Conservation (phyloP, 1,140 invertebrate species). For the Drosophila mauritiana region DNA sequence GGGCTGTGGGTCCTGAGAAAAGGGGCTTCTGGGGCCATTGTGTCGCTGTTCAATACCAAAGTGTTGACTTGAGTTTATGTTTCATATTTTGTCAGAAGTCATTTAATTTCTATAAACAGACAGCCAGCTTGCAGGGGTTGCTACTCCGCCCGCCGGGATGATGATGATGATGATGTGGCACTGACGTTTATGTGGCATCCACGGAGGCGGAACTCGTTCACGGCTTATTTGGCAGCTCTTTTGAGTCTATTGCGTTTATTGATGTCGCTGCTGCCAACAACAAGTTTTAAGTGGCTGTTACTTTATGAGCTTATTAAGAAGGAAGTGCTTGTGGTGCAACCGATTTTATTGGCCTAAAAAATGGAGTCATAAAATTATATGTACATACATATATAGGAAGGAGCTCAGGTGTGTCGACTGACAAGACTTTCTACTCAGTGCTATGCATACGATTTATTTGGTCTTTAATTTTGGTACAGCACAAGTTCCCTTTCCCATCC, state of each 20-base stretch:
- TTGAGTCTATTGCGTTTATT: constrained; percentile 18
- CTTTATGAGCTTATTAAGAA: constrained; percentile 48
- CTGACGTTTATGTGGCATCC: constrained; percentile 47
- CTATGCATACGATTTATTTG: constrained; percentile 6
- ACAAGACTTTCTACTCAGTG: constrained; percentile 28
- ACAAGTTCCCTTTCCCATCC: neutral
- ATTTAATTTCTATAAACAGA: constrained; percentile 45
- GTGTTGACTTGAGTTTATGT: constrained; percentile 47
- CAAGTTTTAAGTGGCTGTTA: constrained; percentile 52
- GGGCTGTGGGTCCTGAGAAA: constrained; percentile 6
- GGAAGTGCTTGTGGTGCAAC: constrained; percentile 25
- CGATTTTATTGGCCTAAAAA: constrained; percentile 22
- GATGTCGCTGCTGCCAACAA: constrained; percentile 37
- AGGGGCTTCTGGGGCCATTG: constrained; percentile 4
- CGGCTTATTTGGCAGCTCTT: constrained; percentile 51
- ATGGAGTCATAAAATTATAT: constrained; percentile 38
- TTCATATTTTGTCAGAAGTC: constrained; percentile 40
- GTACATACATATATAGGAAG: neutral
- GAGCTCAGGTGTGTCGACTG: constrained; percentile 52
- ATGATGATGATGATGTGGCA: constrained; percentile 35
- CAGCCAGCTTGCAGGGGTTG: constrained; percentile 19
- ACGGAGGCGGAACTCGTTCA: constrained; percentile 44
- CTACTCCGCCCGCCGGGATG: neutral
- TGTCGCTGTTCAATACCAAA: constrained; percentile 36
- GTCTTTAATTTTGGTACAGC: constrained; percentile 10